Evolutionary conservation across 2,797 vertebrate species (phyloP).

Genomic region (Gallinago stenura): DNA sequence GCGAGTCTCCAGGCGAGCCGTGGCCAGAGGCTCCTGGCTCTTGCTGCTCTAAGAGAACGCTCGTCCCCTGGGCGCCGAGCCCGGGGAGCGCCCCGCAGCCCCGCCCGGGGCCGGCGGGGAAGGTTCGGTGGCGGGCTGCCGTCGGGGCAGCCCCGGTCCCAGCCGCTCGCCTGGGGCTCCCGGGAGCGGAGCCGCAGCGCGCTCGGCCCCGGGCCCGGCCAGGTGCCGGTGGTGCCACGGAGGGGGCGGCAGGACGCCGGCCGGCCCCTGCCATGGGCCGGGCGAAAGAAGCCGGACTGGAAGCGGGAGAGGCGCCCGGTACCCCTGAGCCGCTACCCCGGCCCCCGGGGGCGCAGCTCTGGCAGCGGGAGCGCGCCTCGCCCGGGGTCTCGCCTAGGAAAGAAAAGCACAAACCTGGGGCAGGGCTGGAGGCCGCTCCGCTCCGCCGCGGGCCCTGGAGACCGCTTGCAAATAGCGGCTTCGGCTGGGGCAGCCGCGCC

Average conservation of each 20-base stretch:
- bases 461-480: background rate
- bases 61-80: background rate
- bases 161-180: background rate
- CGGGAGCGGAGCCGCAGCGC: background rate
- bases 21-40: background rate
- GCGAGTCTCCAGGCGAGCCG: background rate
- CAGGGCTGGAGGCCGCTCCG: background rate
- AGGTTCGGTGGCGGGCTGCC: background rate
- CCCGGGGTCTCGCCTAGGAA: background rate
- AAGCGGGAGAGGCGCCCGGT: background rate
- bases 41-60: background rate
- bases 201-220: background rate
- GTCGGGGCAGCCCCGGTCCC: background rate
- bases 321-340: background rate
- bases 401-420: slow-evolving; percentile 36
- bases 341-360: background rate
- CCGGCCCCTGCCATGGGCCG: background rate
- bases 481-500: background rate
- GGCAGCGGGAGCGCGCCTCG: background rate
- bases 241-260: background rate
- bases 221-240: background rate
- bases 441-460: background rate
- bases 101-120: background rate
- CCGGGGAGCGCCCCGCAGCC: background rate
- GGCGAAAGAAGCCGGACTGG: too few species aligned